Conservation (phyloP, 2,888 invertebrate species). For the Norana najaformis region DNA sequence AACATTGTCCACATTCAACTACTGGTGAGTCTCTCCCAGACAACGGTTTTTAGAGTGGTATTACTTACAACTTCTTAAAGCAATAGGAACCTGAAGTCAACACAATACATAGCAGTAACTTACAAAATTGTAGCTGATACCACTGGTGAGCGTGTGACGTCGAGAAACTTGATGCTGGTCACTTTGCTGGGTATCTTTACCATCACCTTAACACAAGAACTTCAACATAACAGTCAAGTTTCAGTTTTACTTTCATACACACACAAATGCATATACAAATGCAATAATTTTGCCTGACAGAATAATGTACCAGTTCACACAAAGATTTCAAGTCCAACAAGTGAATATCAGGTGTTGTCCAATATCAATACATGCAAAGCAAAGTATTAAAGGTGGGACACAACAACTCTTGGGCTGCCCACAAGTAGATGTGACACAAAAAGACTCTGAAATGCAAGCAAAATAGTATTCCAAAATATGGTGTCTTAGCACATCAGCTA, state of each 20-base stretch:
- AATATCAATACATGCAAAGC: too few relatives aligned
- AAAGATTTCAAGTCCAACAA: too few relatives aligned
- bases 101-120: background rate
- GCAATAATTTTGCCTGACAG: too few relatives aligned
- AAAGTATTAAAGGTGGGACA: too few relatives aligned
- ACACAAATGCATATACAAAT: background rate
- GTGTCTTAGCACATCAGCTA: too few relatives aligned
- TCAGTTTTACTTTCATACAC: background rate
- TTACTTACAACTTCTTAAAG: background rate
- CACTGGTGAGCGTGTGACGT: background rate
- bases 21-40: background rate
- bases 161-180: slow-evolving; percentile 13
- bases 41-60: background rate
- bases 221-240: background rate
- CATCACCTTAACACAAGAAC: background rate
- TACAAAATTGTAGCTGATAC: background rate
- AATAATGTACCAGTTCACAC: too few relatives aligned
- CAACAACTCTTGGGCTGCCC: too few relatives aligned
- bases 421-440: too few relatives aligned
- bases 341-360: too few relatives aligned
- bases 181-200: background rate
- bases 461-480: too few relatives aligned
- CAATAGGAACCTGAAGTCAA: background rate
- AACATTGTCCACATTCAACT: too few relatives aligned
- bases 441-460: too few relatives aligned